Conservation (phyloP, 2,797 vertebrate species). For the Sandelia bainsii region DNA sequence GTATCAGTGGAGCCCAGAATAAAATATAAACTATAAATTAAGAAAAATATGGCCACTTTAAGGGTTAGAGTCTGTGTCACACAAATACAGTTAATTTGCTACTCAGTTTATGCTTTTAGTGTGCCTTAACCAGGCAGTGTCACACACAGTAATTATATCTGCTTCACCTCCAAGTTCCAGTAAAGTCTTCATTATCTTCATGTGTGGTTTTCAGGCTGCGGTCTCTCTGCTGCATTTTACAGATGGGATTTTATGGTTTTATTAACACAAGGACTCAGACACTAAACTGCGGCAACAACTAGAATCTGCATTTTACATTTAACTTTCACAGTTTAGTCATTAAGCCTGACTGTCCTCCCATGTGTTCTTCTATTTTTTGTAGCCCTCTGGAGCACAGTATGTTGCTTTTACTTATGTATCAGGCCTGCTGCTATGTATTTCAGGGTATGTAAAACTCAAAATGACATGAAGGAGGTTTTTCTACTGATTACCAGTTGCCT, state of each 20-base stretch:
- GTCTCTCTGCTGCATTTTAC: conserved; percentile 52
- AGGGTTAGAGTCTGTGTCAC: too few species aligned
- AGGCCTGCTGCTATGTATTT: background rate
- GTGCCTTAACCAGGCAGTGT: too few species aligned
- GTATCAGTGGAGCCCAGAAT: too few species aligned
- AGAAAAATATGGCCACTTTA: too few species aligned
- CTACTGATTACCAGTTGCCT: too few species aligned
- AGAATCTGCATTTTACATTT: conserved; percentile 30
- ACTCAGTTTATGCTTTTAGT: too few species aligned
- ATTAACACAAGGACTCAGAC: conserved; percentile 37
- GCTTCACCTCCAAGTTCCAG: conserved; percentile 31
- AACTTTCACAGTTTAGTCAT: conserved; percentile 12
- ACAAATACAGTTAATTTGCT: too few species aligned
- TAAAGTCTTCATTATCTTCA: conserved; percentile 39
- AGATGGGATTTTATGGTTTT: conserved; percentile 65
- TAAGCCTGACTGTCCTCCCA: background rate
- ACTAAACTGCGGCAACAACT: conserved; percentile 11
- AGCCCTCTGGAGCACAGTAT: background rate
- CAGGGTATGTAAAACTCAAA: too few species aligned
- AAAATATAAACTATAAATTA: too few species aligned
- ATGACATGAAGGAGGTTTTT: too few species aligned
- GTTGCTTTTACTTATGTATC: background rate
- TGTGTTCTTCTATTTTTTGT: background rate
- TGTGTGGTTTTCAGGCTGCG: conserved; percentile 39
- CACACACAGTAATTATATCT: conserved; percentile 25